Evolutionary conservation across 2,888 invertebrate species (phyloP).

Genomic region (Lasioglossum vierecki): DNA sequence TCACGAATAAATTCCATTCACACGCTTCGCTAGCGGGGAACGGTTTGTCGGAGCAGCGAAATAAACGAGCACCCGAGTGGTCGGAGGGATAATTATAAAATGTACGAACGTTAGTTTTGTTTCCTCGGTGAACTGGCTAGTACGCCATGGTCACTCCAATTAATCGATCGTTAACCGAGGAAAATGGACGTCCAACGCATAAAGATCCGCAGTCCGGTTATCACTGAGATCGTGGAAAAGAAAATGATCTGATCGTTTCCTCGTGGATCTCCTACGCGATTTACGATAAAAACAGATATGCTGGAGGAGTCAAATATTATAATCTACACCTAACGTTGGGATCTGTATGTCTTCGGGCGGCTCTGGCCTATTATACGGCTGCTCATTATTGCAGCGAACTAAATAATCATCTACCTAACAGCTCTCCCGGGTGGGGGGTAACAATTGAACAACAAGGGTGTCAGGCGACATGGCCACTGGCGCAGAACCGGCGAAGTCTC

Average conservation of each 20-base stretch:
- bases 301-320: conserved; percentile 13
- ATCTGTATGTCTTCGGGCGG: conserved; percentile 33
- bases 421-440: neutral
- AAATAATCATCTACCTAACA: conserved; percentile 13
- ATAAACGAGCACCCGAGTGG: conserved; percentile 61
- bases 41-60: conserved; percentile 40
- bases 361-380: conserved; percentile 22
- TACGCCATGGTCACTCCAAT: conserved; percentile 43
- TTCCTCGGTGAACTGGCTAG: conserved; percentile 43
- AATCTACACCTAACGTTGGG: conserved; percentile 31
- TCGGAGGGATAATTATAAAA: conserved; percentile 59
- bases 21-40: conserved; percentile 16
- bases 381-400: conserved; percentile 1
- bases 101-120: conserved; percentile 53
- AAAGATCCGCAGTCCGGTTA: conserved; percentile 17
- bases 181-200: conserved; percentile 11
- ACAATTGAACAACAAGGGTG: conserved; percentile 36
- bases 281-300: conserved; percentile 35
- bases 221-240: conserved; percentile 53
- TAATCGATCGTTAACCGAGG: neutral
- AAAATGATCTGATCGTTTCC: conserved; percentile 32
- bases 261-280: conserved; percentile 19
- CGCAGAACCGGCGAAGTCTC: conserved; percentile 52
- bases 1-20: neutral
- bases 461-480: conserved; percentile 60